Evolutionary conservation across 1,140 invertebrate species (phyloP).

Genomic region (Leptopilina clavipes): DNA sequence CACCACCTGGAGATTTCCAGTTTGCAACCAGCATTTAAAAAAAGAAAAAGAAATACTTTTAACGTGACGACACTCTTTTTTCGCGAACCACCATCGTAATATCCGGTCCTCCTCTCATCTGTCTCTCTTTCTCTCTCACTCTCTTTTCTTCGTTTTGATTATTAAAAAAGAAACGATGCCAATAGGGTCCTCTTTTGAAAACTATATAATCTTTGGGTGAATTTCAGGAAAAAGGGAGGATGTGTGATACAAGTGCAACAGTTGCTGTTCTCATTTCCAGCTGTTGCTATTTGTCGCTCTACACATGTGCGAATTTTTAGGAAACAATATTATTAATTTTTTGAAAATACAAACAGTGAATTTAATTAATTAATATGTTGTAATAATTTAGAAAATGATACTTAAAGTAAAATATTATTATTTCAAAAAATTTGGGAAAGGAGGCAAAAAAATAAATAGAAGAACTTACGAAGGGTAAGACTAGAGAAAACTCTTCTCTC

Average conservation of each 20-base stretch:
- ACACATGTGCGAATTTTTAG: neutral
- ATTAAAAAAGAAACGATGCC: slow-evolving; percentile 17
- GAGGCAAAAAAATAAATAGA: too few relatives aligned
- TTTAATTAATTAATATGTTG: too few relatives aligned
- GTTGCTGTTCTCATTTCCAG: slow-evolving; percentile 6
- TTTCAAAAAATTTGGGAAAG: too few relatives aligned
- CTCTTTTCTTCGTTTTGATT: neutral
- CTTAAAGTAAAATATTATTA: too few relatives aligned
- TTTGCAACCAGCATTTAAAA: neutral
- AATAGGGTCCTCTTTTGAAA: neutral
- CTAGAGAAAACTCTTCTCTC: too few relatives aligned
- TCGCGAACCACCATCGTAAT: slow-evolving; percentile 17
- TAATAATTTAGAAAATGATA: too few relatives aligned
- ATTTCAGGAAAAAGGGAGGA: slow-evolving; percentile 12
- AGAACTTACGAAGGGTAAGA: too few relatives aligned
- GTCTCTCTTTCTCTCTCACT: neutral
- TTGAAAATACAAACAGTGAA: too few relatives aligned
- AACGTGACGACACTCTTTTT: slow-evolving; percentile 16
- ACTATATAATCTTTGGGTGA: slow-evolving; percentile 18
- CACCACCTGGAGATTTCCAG: slow-evolving; percentile 56
- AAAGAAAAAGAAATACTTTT: neutral
- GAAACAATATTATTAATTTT: neutral
- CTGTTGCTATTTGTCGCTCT: neutral
- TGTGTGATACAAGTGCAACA: slow-evolving; percentile 13
- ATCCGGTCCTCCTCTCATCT: neutral